Base-by-base conservation (phyloP, 2,113 vertebrate genomes). In the Alligator mississippiensis region DNA sequence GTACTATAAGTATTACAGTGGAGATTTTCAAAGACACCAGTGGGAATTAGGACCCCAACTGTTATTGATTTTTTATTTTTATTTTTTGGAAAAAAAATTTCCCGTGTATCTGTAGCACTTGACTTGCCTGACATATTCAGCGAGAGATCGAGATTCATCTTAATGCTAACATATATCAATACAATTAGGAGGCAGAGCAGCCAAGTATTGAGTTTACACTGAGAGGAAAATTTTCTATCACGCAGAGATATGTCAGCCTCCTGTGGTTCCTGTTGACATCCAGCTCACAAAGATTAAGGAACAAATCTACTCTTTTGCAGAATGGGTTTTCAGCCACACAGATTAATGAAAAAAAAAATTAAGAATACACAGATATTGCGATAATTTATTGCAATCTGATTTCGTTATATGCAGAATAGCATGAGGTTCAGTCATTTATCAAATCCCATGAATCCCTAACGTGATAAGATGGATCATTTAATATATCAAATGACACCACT, bases 401-500 rank as follows among this genome's bases (percentile, higher is more conserved):
- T 78, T 68, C 83, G 94, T 61, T 68, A 70, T 28, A 80, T 89
- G 57, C 78, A 79, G 84, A 93, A 84, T 62, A 76, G 47, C 15
- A 24, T 76, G 87, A 88, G 94, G 77, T 76, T 95, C 94, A 96
- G 82, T 60, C 76, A 96, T 95, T 96, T 93, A 89, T 97, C 93
- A 95, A 90, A 76, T 81, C 91, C 94, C 92, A 94, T 64, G 92
- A 93, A 95, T 83, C 88, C 77, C 30, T 84, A 92, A 84, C 74
- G 30, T 84, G 95, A 88, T 77, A 95, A 89, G 95, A 97, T 90
- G 92, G 82, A 80, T 96, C 94, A 96, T 96, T 96, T 96, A 96
- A 81, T 95, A 92, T 61, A 96, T 92, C 92, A 95, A 92, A 91
- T 92, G 63, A 92, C 81, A 77, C 60, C 77, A 86, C 38, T 88